Conservation (phyloP, 2,797 vertebrate genomes). For the Helicolenus hilgendorfi region DNA sequence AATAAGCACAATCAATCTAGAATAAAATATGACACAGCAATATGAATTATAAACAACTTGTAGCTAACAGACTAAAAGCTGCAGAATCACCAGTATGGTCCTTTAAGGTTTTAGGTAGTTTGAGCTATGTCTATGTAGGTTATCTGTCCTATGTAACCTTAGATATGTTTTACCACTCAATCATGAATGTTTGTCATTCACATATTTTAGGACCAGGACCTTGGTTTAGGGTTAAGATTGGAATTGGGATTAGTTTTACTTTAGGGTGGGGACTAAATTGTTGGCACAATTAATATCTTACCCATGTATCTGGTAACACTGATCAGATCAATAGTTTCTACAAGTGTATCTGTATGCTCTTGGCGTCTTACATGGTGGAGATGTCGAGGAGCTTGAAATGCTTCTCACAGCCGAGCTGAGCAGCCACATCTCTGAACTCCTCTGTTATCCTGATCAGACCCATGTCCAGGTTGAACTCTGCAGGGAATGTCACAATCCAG, state of each 20-base stretch:
- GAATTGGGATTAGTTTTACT: not conserved
- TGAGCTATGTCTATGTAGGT: not conserved
- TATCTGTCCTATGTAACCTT: not conserved
- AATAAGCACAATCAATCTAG: not conserved
- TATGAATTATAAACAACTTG: not conserved
- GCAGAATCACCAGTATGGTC: not conserved
- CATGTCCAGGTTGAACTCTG: constrained; percentile 97
- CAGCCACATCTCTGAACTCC: constrained; percentile 94
- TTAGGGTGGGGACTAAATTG: not conserved
- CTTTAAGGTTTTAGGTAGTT: not conserved
- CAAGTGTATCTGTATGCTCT: not conserved
- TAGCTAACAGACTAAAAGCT: not conserved
- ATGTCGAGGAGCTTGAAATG: constrained; percentile 97
- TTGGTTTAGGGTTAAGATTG: not conserved
- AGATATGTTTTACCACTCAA: not conserved
- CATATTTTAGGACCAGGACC: not conserved
- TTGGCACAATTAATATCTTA: not conserved
- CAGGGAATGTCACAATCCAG: constrained; percentile 98
- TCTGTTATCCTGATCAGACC: constrained; percentile 95
- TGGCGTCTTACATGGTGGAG: constrained; percentile 95
- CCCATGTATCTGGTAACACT: not conserved
- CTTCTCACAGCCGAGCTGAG: constrained; percentile 93
- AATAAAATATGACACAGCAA: not conserved
- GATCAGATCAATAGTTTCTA: not conserved
- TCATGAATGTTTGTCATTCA: not conserved